Evolutionary conservation across 2,888 invertebrate species (phyloP).

Genomic region (Pogonocherus hispidulus): DNA sequence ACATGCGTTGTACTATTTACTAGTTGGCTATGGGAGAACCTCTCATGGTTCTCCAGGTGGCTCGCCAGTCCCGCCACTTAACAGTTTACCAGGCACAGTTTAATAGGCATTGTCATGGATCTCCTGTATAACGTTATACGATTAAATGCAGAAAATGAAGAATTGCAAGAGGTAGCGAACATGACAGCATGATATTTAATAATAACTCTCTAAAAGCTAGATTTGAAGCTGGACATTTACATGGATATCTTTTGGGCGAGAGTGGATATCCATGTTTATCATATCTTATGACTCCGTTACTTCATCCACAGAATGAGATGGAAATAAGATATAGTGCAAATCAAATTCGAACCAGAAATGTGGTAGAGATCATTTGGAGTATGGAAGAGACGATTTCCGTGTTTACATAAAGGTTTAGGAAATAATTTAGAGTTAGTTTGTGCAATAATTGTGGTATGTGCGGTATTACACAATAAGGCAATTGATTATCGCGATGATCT

Average conservation of each 20-base stretch:
- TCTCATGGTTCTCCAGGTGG: not conserved
- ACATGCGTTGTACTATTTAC: not conserved
- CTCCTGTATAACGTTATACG: no score
- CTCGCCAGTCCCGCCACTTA: not conserved
- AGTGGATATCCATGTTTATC: not conserved
- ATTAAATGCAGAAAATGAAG: no score
- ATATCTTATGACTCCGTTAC: not conserved
- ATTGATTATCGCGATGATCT: not conserved
- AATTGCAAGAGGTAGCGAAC: not conserved
- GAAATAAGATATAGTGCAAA: not conserved
- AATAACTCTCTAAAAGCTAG: not conserved
- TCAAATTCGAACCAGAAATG: conserved; percentile 10
- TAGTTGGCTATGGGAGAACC: not conserved
- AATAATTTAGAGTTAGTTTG: not conserved
- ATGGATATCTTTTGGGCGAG: not conserved
- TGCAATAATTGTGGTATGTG: not conserved
- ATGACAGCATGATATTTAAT: not conserved
- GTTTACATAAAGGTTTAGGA: not conserved
- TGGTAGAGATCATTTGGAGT: conserved; percentile 8
- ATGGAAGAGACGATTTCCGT: not conserved
- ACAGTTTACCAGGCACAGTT: not conserved
- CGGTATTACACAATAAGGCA: not conserved
- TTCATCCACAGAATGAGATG: not conserved
- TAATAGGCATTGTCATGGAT: no score
- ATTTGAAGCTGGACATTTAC: not conserved